Percentiles rank a stretch among this genome's conserved stretches.
Conservation (phyloP, 2,113 vertebrate species). For the Hypocryptadius cinnamomeus region DNA sequence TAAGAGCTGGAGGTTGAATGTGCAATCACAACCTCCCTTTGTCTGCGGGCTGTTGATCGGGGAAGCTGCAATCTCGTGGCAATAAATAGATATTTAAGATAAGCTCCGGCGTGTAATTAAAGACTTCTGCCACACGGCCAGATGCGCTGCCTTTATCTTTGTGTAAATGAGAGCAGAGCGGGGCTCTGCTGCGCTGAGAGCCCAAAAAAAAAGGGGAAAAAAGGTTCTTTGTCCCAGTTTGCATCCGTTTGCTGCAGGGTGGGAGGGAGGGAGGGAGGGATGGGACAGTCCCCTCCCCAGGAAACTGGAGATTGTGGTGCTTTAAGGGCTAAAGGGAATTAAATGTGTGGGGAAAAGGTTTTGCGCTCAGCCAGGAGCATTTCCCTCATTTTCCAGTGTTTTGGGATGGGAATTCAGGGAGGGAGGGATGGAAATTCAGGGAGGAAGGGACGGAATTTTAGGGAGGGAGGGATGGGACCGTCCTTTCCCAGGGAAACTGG, state of each 20-base stretch:
- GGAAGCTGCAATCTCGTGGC: neutral
- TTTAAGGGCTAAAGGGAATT: neutral
- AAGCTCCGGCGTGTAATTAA: slow-evolving; percentile 19
- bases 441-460: too few species aligned
- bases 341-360: neutral
- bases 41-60: neutral
- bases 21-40: neutral
- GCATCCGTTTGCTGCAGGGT: neutral
- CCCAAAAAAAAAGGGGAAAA: neutral
- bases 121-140: slow-evolving; percentile 5
- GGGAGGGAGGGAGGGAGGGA: neutral
- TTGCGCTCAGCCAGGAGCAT: too few species aligned
- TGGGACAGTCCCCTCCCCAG: neutral
- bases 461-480: too few species aligned
- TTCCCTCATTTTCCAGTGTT: neutral
- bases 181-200: neutral
- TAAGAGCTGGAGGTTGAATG: neutral
- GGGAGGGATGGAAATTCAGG: too few species aligned
- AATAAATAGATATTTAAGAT: slow-evolving; percentile 45
- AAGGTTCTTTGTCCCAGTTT: neutral
- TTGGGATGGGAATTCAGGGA: neutral
- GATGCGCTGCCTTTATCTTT: slow-evolving; percentile 25
- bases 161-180: slow-evolving; percentile 18
- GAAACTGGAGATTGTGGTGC: neutral
- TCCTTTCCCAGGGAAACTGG: neutral